phyloP scores from a whole-genome alignment of 2,797 vertebrate genomes.

The Fundulus diaphanus region DNA sequence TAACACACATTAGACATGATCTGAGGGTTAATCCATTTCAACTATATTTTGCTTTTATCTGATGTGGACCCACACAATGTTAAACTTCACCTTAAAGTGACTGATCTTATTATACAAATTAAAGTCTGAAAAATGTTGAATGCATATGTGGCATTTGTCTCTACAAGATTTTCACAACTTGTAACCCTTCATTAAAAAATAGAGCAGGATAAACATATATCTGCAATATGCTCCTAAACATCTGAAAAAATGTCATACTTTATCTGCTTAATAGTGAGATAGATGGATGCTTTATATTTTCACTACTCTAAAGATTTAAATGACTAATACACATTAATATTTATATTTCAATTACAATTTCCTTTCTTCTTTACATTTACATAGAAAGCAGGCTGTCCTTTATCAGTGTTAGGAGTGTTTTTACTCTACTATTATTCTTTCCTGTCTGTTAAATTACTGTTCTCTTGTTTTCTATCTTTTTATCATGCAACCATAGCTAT shows the following conservation, averaged over 20 bases:
- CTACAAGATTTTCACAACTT: background rate
- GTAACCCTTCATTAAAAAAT: background rate
- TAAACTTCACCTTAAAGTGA: background rate
- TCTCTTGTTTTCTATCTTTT: conserved; percentile 36
- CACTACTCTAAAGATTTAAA: background rate
- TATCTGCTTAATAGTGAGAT: background rate
- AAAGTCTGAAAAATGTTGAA: background rate
- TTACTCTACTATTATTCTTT: conserved; percentile 21
- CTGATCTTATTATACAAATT: too few species aligned
- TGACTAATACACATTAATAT: background rate
- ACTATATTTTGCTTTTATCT: background rate
- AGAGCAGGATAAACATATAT: background rate
- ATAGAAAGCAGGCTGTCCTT: background rate
- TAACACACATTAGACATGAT: background rate
- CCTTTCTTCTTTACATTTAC: background rate
- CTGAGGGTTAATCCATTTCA: too few species aligned
- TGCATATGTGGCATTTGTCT: background rate
- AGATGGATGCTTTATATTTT: background rate
- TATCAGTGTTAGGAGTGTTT: conserved; percentile 8
- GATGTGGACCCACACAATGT: background rate
- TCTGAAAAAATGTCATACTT: background rate
- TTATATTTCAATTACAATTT: background rate
- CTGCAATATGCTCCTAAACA: background rate
- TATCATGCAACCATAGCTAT: conserved; percentile 33
- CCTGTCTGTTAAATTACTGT: conserved; percentile 23